Evolutionary conservation across 2,888 invertebrate species (phyloP).

Genomic region (Serrognathus titanus): DNA sequence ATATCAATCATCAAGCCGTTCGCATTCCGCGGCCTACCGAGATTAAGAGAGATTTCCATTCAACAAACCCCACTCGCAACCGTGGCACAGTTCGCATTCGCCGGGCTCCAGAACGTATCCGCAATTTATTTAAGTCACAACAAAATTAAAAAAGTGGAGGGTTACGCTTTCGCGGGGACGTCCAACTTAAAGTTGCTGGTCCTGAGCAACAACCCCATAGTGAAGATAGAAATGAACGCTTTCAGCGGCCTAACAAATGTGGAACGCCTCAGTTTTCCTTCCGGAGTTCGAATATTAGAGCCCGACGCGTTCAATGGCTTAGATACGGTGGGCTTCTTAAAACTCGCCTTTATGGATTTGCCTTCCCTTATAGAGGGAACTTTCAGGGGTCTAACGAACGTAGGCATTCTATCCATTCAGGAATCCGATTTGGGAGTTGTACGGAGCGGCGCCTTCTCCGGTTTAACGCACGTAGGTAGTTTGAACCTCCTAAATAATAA

Average conservation of each 20-base stretch:
- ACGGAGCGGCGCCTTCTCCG: slow-evolving; percentile 71
- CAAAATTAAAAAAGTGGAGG: slow-evolving; percentile 55
- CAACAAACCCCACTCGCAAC: slow-evolving; percentile 80
- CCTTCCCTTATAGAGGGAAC: slow-evolving; percentile 66
- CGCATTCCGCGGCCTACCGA: slow-evolving; percentile 78
- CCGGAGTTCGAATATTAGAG: slow-evolving; percentile 72
- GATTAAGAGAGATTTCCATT: slow-evolving; percentile 76
- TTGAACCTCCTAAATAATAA: slow-evolving; percentile 81
- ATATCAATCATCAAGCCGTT: slow-evolving; percentile 79
- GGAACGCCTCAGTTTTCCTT: slow-evolving; percentile 77
- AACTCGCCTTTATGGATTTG: slow-evolving; percentile 81
- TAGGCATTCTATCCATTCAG: slow-evolving; percentile 71
- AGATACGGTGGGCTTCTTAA: slow-evolving; percentile 77
- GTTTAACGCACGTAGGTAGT: slow-evolving; percentile 66
- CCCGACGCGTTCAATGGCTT: slow-evolving; percentile 78
- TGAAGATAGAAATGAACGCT: slow-evolving; percentile 75
- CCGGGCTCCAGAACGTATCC: slow-evolving; percentile 76
- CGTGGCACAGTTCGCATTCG: slow-evolving; percentile 80
- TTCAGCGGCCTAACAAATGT: slow-evolving; percentile 83
- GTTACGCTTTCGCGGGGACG: slow-evolving; percentile 83
- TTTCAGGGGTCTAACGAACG: slow-evolving; percentile 73
- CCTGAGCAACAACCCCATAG: slow-evolving; percentile 79
- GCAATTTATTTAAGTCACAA: slow-evolving; percentile 61
- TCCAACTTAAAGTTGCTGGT: slow-evolving; percentile 78
- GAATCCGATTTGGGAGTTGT: slow-evolving; percentile 80